These are phyloP conservation scores for Drosophila murphyi DNA, from an alignment of 1,140 invertebrate genomes.

Conservation along the genomic window DNA sequence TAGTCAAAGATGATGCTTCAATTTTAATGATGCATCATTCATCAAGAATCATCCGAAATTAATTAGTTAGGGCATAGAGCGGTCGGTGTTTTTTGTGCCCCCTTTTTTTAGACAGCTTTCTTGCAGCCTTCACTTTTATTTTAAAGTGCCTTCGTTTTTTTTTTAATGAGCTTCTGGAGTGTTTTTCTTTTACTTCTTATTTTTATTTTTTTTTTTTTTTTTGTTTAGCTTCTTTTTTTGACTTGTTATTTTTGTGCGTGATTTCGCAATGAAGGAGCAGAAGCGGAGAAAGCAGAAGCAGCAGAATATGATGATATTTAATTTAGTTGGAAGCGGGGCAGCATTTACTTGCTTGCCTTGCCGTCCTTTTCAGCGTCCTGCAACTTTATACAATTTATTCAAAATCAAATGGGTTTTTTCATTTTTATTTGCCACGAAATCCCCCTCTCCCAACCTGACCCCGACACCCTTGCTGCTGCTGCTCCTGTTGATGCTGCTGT, in stretches of 20 bases:
- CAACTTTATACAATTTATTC: constrained; percentile 81
- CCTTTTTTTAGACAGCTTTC: background rate
- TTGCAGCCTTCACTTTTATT: constrained; percentile 26
- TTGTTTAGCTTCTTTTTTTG: constrained; percentile 55
- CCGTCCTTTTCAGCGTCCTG: constrained; percentile 27
- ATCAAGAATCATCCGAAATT: constrained; percentile 4
- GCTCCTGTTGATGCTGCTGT: constrained; percentile 15
- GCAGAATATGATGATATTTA: constrained; percentile 55
- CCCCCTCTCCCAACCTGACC: background rate
- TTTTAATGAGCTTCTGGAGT: constrained; percentile 68
- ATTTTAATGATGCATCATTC: background rate
- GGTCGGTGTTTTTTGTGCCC: background rate
- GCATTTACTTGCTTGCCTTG: background rate
- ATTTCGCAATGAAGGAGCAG: constrained; percentile 51
- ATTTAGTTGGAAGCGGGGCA: constrained; percentile 49
- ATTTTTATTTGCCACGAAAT: background rate
- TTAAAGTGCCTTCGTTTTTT: constrained; percentile 49
- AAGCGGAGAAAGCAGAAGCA: background rate
- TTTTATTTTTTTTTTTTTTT: constrained; percentile 47
- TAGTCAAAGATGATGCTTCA: background rate
- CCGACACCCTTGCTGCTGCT: constrained; percentile 9
- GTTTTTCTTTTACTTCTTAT: constrained; percentile 32
- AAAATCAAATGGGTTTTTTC: constrained; percentile 77
- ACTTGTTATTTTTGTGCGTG: constrained; percentile 66
- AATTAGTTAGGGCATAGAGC: constrained; percentile 28